Evolutionary conservation across 2,797 vertebrate genomes (phyloP), one percentile per base, ranked within the genome.

Genomic region (Sebastes vulpes): DNA sequence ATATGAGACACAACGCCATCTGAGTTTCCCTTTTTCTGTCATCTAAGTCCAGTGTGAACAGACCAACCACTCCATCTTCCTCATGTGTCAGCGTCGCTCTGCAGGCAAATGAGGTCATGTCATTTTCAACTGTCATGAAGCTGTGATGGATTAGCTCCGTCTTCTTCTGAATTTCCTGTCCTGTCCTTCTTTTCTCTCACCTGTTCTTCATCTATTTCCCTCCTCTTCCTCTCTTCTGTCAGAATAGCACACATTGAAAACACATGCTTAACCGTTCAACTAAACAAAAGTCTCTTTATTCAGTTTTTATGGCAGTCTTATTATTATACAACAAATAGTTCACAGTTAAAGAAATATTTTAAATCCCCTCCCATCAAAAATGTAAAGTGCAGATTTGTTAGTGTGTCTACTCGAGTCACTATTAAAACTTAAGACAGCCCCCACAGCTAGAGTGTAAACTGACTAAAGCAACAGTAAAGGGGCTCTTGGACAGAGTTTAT

Each of bases 341-440:
- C 48, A 89, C 71, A 73, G 52, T 65, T 66, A 77, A 56, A 76
- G 31, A 71, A 50, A 52, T n/a, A 53, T 26, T 28, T 23, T 1
- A 23, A 80, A 50, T 28, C 58, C 23, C 20, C 31, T 7, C 25
- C 50, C 35, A 38, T 38, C 48, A 67, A 75, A 78, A 79, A 23
- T 66, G 42, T 88, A 87, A 92, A 91, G 90, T 91, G 90, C 91
- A 82, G 64, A 72, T 89, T 87, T 72, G 32, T 91, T 84, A 81
- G 77, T 85, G 84, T 82, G 57, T 75, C 79, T 79, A 66, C n/a
- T 82, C 3, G 8, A 71, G 60, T 86, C 35, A 14, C 42, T 77
- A 77, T 69, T 63, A 46, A 71, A 83, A 84, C 75, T 31, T 32
- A 85, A 69, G 53, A 60, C 60, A 18, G 9, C 35, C 48, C 67